Evolutionary conservation across 2,113 vertebrate species (phyloP), one percentile per base, ranked within the genome.

Genomic region (Alethe diademata): DNA sequence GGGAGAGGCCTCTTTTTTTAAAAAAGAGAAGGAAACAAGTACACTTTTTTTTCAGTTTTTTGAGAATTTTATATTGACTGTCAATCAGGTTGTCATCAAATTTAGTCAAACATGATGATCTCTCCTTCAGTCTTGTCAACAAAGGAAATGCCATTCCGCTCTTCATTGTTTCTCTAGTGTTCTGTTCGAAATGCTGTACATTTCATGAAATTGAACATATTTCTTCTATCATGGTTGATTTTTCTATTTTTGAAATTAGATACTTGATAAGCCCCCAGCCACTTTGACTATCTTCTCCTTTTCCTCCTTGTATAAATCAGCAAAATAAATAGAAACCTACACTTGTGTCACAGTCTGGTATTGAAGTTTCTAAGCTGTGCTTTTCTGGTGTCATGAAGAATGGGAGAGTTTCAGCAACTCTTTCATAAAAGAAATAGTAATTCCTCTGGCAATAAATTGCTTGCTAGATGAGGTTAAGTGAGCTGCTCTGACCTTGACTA

Each of bases 171-270:
- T 75, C 35, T 64, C 23, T 35, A 36, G 47, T 58, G 75, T 78
- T 88, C 51, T 82, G 42, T 64, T 94, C 15, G 58, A 86, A 92
- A 50, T 75, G 18, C 24, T 78, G 26, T 57, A 88, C 33, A 50
- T 56, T 11, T n/a, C 3, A 67, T 9, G 2, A 86, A 74, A 71
- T n/a, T n/a, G 9, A 91, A 64, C 31, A 58, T 28, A 53, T 54
- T 92, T 29, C 19, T 50, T 75, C 19, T 40, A 38, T 38, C 35
- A 60, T 80, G 58, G 51, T 29, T 45, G 28, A 19, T 33, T 60
- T 45, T 82, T 66, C 22, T 54, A 36, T 1, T 67, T 84, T 67
- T 7, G 8, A 43, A 65, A 58, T 66, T 50, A 82, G 33, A 23
- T 75, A 35, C 22, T 42, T 88, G 40, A 79, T 64, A 58, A 91